A percentile compares a stretch with the other conserved stretches of the same genome.
These are phyloP conservation scores for Hemicentrotus pulcherrimus DNA, from an alignment of 35 echinoderm and acorn worm genomes.

Conservation along the genomic window DNA sequence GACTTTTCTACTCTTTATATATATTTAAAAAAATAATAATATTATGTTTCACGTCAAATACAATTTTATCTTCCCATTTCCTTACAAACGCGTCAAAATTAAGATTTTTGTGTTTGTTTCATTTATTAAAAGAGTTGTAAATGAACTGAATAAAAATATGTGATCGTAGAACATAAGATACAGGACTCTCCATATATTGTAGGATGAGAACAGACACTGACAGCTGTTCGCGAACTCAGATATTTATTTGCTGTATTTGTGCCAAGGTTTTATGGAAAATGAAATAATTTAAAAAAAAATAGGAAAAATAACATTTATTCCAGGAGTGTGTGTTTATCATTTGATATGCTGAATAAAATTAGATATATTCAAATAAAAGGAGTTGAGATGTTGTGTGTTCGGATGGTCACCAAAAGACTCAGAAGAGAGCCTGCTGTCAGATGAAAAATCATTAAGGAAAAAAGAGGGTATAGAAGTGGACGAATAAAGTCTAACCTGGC, in stretches of 20 bases:
- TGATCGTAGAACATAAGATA: slow-evolving; percentile 17
- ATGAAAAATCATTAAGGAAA: background rate
- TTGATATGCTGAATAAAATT: slow-evolving; percentile 57
- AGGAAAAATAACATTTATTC: slow-evolving; percentile 39
- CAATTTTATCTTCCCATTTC: background rate
- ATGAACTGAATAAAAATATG: slow-evolving; percentile 7
- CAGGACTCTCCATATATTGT: slow-evolving; percentile 16
- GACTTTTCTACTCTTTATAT: background rate
- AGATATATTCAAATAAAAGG: slow-evolving; percentile 20
- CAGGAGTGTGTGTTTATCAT: slow-evolving; percentile 57
- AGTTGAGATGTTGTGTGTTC: background rate
- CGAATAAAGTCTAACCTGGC: background rate
- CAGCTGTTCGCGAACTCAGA: slow-evolving; percentile 27
- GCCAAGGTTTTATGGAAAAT: slow-evolving; percentile 52
- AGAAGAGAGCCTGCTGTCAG: background rate
- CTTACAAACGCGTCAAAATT: background rate
- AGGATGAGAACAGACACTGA: background rate
- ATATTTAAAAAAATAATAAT: background rate
- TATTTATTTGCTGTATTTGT: slow-evolving; percentile 52
- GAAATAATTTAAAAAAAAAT: background rate
- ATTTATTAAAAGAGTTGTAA: background rate
- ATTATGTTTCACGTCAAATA: background rate
- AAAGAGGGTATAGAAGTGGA: background rate
- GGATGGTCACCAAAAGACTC: background rate
- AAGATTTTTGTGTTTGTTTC: background rate